Conservation (phyloP, 2,113 vertebrate genomes). For the Empidonax traillii region DNA sequence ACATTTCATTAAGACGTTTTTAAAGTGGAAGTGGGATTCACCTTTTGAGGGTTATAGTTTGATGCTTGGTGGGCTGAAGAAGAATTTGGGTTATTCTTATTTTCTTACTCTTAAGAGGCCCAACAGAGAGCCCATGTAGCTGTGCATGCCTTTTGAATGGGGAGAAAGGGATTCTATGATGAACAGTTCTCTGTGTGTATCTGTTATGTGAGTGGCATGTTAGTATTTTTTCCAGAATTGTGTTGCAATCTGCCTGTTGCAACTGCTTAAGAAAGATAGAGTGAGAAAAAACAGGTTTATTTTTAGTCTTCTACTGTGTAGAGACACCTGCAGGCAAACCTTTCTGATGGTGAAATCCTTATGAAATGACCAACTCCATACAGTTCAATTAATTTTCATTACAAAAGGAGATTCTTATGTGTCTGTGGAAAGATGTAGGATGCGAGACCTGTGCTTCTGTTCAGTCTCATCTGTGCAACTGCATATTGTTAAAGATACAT, state of each 20-base stretch:
- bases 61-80: background rate
- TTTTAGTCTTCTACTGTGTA: background rate
- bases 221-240: background rate
- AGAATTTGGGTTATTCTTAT: background rate
- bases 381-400: background rate
- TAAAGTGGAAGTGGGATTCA: background rate
- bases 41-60: background rate
- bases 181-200: background rate
- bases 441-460: background rate
- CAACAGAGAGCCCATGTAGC: background rate
- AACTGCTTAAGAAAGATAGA: background rate
- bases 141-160: background rate
- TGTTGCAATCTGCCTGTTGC: background rate
- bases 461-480: background rate
- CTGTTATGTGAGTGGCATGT: background rate
- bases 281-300: background rate
- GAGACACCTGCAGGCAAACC: background rate
- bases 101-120: background rate
- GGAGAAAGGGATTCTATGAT: background rate
- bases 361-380: background rate
- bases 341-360: background rate
- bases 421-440: background rate
- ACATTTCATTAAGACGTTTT: background rate
- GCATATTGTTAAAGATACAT: background rate
- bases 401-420: background rate